phyloP scores from a whole-genome alignment of 1,140 invertebrate genomes.

The Drosophila dunni region DNA sequence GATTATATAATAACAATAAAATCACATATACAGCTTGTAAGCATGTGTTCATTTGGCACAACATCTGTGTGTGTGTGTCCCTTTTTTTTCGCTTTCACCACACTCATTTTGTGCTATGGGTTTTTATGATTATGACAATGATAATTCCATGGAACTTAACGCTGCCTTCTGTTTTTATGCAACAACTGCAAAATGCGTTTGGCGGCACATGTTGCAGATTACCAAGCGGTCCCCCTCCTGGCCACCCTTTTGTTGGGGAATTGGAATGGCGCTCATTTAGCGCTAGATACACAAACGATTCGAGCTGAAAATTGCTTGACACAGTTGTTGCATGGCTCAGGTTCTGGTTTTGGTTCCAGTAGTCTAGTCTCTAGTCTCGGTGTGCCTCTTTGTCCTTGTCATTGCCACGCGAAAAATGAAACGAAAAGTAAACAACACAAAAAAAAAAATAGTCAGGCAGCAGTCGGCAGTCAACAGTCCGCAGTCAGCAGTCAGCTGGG shows the following conservation, averaged over 20 bases:
- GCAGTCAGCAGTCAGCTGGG: conserved; percentile 22
- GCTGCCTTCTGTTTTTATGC: conserved; percentile 63
- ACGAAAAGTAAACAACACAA: conserved; percentile 70
- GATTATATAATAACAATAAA: conserved; percentile 11
- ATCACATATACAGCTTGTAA: conserved; percentile 2
- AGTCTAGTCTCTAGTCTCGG: conserved; percentile 4
- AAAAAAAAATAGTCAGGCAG: conserved; percentile 65
- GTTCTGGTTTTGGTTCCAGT: conserved; percentile 32
- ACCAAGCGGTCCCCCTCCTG: conserved; percentile 15
- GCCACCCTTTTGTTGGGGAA: neutral
- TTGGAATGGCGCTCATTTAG: conserved; percentile 32
- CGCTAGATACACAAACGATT: conserved; percentile 63
- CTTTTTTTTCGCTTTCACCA: neutral
- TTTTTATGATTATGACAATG: conserved; percentile 79
- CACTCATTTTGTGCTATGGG: conserved; percentile 30
- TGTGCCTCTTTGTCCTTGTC: conserved; percentile 55
- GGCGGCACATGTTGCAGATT: conserved; percentile 75
- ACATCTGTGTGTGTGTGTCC: neutral
- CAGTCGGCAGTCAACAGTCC: conserved; percentile 5
- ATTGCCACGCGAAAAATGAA: conserved; percentile 72
- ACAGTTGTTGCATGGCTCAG: conserved; percentile 67
- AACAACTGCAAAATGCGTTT: conserved; percentile 76
- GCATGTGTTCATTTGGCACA: conserved; percentile 14
- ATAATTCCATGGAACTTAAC: conserved; percentile 64
- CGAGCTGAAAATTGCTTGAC: conserved; percentile 78